Percentiles rank a stretch among this genome's conserved stretches.
These are phyloP conservation scores for Drymonia ruficornis DNA, from an alignment of 2,888 invertebrate genomes.

Conservation along the genomic window DNA sequence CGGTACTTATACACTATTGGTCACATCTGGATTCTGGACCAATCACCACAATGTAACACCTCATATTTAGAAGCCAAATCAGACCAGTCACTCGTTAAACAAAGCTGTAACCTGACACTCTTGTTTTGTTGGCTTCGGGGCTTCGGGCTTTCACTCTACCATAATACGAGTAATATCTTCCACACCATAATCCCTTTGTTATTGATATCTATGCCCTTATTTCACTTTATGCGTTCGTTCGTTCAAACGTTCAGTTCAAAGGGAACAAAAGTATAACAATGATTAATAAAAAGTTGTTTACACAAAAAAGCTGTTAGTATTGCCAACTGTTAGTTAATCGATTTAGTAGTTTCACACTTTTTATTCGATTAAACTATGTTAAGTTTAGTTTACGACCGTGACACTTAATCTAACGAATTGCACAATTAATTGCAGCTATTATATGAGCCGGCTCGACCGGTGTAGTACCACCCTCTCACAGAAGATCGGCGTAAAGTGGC, in stretches of 20 bases:
- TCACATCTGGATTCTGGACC: slow-evolving; percentile 7
- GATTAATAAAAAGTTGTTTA: slow-evolving; percentile 5
- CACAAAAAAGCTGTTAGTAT: slow-evolving; percentile 18
- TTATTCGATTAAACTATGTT: slow-evolving; percentile 15
- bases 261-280: slow-evolving; percentile 5
- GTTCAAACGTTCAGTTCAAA: slow-evolving; percentile 5
- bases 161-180: slow-evolving; percentile 31
- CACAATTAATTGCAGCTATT: slow-evolving; percentile 5
- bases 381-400: slow-evolving; percentile 14
- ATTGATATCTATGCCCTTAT: slow-evolving; percentile 15
- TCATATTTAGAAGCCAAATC: slow-evolving; percentile 18
- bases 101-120: slow-evolving; percentile 37
- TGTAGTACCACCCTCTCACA: too few relatives aligned
- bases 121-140: slow-evolving; percentile 43
- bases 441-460: too few relatives aligned
- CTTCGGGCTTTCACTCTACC: slow-evolving; percentile 34
- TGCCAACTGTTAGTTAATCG: slow-evolving; percentile 17
- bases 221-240: slow-evolving; percentile 7
- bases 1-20: too few relatives aligned
- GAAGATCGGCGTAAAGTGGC: too few relatives aligned
- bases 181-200: slow-evolving; percentile 24
- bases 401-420: slow-evolving; percentile 37
- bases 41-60: slow-evolving; percentile 1
- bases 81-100: slow-evolving; percentile 29
- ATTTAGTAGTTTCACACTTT: slow-evolving; percentile 25